A percentile compares a stretch with the other conserved stretches of the same genome.
phyloP scores from a whole-genome alignment of 2,113 vertebrate genomes.

The Tachuris rubrigastra region DNA sequence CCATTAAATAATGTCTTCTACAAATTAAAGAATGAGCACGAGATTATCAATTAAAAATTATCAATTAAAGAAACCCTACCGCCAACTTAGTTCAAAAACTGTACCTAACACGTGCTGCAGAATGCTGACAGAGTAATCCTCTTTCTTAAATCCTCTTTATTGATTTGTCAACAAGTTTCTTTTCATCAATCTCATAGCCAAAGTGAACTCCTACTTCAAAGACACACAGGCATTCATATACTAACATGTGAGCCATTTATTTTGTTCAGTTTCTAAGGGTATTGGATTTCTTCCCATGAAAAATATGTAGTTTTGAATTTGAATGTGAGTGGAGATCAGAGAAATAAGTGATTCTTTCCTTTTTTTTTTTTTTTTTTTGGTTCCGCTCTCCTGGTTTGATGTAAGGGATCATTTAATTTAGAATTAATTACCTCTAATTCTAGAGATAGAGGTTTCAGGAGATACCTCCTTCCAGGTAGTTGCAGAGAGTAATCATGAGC shows the following conservation, averaged over 20 bases:
- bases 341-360: background rate
- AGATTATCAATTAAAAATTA: background rate
- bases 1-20: background rate
- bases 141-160: conserved; percentile 33
- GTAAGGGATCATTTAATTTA: background rate
- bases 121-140: conserved; percentile 15
- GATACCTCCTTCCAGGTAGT: background rate
- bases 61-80: background rate
- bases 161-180: conserved; percentile 29
- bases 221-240: background rate
- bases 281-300: background rate
- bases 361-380: background rate
- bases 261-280: background rate
- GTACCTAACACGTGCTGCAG: background rate
- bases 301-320: background rate
- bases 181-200: background rate
- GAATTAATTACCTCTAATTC: background rate
- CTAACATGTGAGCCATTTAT: background rate
- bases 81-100: background rate
- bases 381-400: background rate
- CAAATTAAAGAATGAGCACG: background rate
- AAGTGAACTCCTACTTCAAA: conserved; percentile 24
- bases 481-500: background rate
- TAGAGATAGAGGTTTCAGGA: background rate
- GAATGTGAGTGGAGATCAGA: background rate